Evolutionary conservation across 2,113 vertebrate genomes (phyloP), one percentile per base, ranked within the genome.

Genomic region (Willisornis vidua): DNA sequence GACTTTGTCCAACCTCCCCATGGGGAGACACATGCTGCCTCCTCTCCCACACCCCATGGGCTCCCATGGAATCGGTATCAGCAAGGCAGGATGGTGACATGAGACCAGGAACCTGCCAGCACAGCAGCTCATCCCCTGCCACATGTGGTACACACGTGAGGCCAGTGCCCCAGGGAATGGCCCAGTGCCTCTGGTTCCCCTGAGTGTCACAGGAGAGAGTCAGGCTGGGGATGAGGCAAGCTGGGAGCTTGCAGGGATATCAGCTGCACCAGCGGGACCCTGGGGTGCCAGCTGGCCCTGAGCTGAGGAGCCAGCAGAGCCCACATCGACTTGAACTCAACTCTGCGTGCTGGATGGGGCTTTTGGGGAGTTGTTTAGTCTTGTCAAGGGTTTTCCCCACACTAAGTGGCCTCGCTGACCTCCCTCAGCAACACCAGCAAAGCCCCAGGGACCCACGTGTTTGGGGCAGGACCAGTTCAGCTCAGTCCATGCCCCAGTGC

Each of bases 281-380:
- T 19, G 22, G 15, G 37, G 4, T 43, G 19, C 39, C 14, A 10
- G 18, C 26, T 35, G 4, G 1, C 6, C 6, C 70, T 39, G 18
- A 23, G 54, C 35, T 48, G 41, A 41, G 29, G 41, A 88, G 41
- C 33, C 24, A 25, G 46, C 37, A 85, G 57, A 85, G 43, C 28
- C 55, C 29, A 7, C 28, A 3, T 2, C 0, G 0, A 7, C 37
- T 33, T 9, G 24, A 68, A 28, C 33, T n/a, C 5, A 3, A 6
- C 49, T 51, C 67, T 80, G 25, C 19, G 8, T 31, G 25, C 85
- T 90, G 85, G 23, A 73, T 12, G 68, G 70, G 65, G 33, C 3
- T 80, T 72, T 59, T 37, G 5, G 7, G 52, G 29, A 3, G 3
- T 2, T 63, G 45, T 55, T 85, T 29, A 16, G 28, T 1, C 12